Base-by-base conservation (phyloP, 2,113 vertebrate genomes). In the Prionailurus bengalensis region DNA sequence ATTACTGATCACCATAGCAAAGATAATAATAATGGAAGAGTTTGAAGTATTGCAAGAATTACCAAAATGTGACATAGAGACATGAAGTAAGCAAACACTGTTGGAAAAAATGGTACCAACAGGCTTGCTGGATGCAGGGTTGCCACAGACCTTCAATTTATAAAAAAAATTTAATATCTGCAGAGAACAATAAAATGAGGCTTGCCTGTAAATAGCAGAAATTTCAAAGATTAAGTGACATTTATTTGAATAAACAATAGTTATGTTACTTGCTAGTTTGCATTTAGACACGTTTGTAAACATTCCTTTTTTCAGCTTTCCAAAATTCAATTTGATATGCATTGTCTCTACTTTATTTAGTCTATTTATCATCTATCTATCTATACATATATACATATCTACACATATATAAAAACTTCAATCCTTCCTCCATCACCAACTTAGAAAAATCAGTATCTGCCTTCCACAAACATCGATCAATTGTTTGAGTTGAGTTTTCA, bases 171-270 rank as follows among this genome's bases (percentile, higher is more conserved):
- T 21, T 39, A 74, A 1, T 74, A 74, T 29, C 73, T 29, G 73
- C 23, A 74, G 42, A 74, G 39, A 25, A 45, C 73, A 45, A 45
- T 45, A 74, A 45, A 74, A 74, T 45, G 39, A 45, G 42, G 73
- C 42, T 74, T 45, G 39, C 25, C 39, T 74, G 36, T 74, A 88
- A 91, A 89, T 73, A 90, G 53, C 12, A 93, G 39, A 95, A 85
- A 89, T 82, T 48, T 65, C 33, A 73, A 94, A 96, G 58, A 66
- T 90, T 86, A 86, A 81, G 48, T 80, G 5, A 91, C 23, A 73
- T 31, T 65, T 15, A 94, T 23, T 94, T 94, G 36, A 95, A 45
- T 33, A 90, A 79, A 89, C 48, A 70, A 51, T 74, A 19, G 31
- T 82, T 63, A 70, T 66, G n/a, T 78, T 74, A 76, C 71, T 73